Evolutionary conservation across 2,113 vertebrate genomes (phyloP), one percentile per base, ranked within the genome.

Genomic region (Plotosus lineatus): DNA sequence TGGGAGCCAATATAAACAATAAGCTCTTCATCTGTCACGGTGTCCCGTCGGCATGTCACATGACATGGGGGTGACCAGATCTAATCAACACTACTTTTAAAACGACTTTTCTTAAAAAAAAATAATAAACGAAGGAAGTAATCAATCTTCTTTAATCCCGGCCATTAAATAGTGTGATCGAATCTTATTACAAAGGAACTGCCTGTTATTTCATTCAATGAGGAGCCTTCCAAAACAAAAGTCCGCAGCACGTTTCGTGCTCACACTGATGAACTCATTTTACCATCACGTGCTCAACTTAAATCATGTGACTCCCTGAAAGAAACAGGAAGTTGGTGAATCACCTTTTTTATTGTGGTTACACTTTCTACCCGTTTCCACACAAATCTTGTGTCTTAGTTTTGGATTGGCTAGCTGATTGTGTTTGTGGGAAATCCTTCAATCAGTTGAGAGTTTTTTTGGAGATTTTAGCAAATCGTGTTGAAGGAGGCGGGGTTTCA

Each of bases 271-370:
- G 9, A 48, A 12, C n/a, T 8, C 3, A 14, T 2, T 46, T 44
- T 15, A n/a, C n/a, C 12, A 2, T 65, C 79, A 81, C 58, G 79
- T 81, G 79, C 65, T 3, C 9, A 6, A 5, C 40, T 19, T 23
- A 15, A 38, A 38, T 21, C 74, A 81, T 26, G 79, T 75, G 79
- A 81, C 79, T 46, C 71, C 4, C 9, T 19, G 40, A 53, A 36
- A 71, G 51, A 77, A 76, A 71, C 73, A 5, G 82, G 82, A 84
- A 80, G 69, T 60, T 71, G 6, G 40, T 80, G 63, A 33, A 79
- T 42, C 75, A 40, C 26, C 33, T 71, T 19, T 71, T 19, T 42
- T 21, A 10, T 23, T 28, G 1, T 12, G 15, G n/a, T 51, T 28
- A 4, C 33, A 65, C 3, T 40, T 21, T 42, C 12, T 42, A 23